phyloP scores from a whole-genome alignment of 2,888 invertebrate species.

The Euzetes globulus region DNA sequence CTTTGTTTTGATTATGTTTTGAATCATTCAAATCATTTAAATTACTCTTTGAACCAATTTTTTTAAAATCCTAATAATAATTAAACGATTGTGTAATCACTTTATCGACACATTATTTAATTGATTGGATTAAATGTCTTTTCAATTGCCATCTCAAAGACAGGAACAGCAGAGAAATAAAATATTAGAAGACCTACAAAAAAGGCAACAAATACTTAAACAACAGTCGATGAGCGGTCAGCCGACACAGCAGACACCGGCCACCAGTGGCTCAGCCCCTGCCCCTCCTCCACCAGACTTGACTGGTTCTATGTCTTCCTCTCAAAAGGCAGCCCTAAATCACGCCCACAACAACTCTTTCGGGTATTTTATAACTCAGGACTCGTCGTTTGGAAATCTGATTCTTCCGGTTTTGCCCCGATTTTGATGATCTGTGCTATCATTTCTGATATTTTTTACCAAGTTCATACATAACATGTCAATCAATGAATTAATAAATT shows the following conservation, averaged over 20 bases:
- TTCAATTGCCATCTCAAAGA: constrained; percentile 23
- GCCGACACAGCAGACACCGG: background rate
- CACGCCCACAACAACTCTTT: constrained; percentile 30
- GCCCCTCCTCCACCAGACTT: background rate
- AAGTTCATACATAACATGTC: no score
- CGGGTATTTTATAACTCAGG: constrained; percentile 33
- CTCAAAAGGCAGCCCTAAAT: constrained; percentile 26
- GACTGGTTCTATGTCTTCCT: background rate
- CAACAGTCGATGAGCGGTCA: background rate
- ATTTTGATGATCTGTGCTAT: background rate
- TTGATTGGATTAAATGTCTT: background rate
- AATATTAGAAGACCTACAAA: constrained; percentile 30
- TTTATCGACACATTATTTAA: background rate
- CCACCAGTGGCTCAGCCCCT: background rate
- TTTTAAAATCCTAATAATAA: no score
- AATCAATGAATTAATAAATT: background rate
- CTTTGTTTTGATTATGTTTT: no score
- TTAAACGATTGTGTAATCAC: background rate
- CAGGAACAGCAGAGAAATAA: constrained; percentile 24
- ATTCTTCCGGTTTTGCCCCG: constrained; percentile 31
- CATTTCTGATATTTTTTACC: background rate
- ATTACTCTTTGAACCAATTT: no score
- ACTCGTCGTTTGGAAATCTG: constrained; percentile 32
- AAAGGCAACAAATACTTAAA: constrained; percentile 28
- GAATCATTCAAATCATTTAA: no score